Base-by-base conservation (phyloP, 1,140 invertebrate genomes). In the Aphelenchoides besseyi region DNA sequence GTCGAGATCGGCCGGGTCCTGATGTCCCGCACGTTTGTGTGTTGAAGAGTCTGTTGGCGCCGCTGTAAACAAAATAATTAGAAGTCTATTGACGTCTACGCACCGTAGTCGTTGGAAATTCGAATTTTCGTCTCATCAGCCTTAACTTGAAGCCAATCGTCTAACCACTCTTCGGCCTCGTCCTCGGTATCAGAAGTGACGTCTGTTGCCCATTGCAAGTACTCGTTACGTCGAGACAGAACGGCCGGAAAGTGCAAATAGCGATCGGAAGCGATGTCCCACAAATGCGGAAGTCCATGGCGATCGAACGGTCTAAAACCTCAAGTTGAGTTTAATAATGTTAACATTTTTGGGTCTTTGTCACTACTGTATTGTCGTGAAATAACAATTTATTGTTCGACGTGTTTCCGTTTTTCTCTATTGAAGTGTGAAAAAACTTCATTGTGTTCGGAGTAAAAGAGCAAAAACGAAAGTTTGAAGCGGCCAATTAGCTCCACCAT, bases 111-210 rank as follows among this genome's bases (percentile, higher is more conserved):
- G 16, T 73, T 57, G 18, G 12, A n/a, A 0, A 61, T 37, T 29
- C 33, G 41, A 35, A 75, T 29, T 12, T 35, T n/a, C 18, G 57
- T 68, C 32, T 70, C 74, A 32, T 63, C 68, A 3, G 76, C 52
- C 33, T 79, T 75, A 3, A 70, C 9, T 55, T 32, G n/a, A 32
- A 76, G 3, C 75, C 74, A 78, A 55, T 79, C 77, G 16, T 75
- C 52, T n/a, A 78, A 33, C 1, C 37, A 37, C 0, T 8, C 12
- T 1, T 78, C 68, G 9, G 26, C 23, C 30, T 79, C 32, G 32
- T 57, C 57, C 41, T 75, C 41, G 30, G 12, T 64, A 33, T 71
- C 72, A 54, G 48, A 35, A 26, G 32, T 63, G 52, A 74, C 55
- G 32, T 52, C 69, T 12, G 37, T 32, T 33, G 33, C 63, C 52